These are phyloP conservation scores for Taenioides sp. DNA, from an alignment of 2,797 vertebrate species.

Conservation along the genomic window DNA sequence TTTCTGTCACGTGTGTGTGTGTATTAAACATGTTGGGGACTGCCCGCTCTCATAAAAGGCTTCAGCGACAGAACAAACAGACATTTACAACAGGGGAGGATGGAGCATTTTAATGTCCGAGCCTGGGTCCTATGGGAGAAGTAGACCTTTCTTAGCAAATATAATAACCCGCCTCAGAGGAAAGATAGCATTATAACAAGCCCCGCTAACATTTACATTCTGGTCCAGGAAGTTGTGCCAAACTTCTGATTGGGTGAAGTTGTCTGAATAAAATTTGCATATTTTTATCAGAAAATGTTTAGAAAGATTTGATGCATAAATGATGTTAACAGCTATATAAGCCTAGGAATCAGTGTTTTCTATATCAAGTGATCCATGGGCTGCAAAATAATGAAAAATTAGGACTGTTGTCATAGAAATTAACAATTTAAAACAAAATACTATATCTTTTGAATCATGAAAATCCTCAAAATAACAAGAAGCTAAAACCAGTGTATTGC, in stretches of 20 bases:
- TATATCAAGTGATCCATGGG: too few relatives aligned
- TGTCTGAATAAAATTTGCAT: background rate
- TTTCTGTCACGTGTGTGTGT: conserved; percentile 19
- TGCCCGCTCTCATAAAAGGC: conserved; percentile 41
- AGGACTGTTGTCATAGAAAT: too few relatives aligned
- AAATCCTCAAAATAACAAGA: too few relatives aligned
- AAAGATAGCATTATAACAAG: conserved; percentile 22
- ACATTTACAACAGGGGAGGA: conserved; percentile 44
- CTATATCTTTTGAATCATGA: too few relatives aligned
- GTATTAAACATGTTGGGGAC: conserved; percentile 20
- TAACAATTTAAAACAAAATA: too few relatives aligned
- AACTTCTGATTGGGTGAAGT: conserved; percentile 7
- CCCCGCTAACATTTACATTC: background rate
- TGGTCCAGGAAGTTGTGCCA: conserved; percentile 13
- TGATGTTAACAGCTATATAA: too few relatives aligned
- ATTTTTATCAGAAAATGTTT: background rate
- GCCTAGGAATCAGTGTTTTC: too few relatives aligned
- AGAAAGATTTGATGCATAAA: background rate
- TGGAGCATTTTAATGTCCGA: conserved; percentile 19
- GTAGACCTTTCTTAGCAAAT: conserved; percentile 43
- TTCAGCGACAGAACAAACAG: conserved; percentile 39
- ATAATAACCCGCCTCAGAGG: conserved; percentile 17
- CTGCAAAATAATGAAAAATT: too few relatives aligned
- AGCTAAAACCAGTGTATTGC: too few relatives aligned
- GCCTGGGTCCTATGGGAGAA: conserved; percentile 36